phyloP scores from a whole-genome alignment of 2,888 invertebrate genomes.

The Drosophila rubida region DNA sequence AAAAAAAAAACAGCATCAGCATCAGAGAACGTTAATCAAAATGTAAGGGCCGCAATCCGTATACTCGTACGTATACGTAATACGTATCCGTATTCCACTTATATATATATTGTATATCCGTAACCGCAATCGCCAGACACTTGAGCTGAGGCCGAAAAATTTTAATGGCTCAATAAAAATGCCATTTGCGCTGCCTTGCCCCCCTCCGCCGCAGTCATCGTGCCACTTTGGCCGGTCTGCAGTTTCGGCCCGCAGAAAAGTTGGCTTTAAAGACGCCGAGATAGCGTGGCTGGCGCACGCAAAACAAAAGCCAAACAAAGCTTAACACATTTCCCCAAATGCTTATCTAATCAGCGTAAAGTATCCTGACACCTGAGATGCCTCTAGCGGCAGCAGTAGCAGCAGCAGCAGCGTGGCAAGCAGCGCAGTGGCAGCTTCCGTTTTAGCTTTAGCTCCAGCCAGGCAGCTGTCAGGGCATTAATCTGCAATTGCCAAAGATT shows the following conservation, averaged over 20 bases:
- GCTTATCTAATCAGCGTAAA: conserved; percentile 83
- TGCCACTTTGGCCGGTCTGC: conserved; percentile 25
- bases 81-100: conserved; percentile 9
- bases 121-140: conserved; percentile 58
- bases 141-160: conserved; percentile 72
- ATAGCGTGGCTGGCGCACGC: neutral
- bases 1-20: conserved; percentile 47
- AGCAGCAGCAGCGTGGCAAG: neutral
- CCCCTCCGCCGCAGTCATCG: neutral
- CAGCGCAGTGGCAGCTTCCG: conserved; percentile 27
- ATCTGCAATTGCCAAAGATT: conserved; percentile 84
- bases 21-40: conserved; percentile 83
- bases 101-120: conserved; percentile 20
- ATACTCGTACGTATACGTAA: conserved; percentile 12
- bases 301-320: conserved; percentile 79
- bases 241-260: conserved; percentile 61
- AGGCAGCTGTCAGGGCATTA: conserved; percentile 81
- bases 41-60: conserved; percentile 61
- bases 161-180: conserved; percentile 85
- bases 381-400: conserved; percentile 33
- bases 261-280: conserved; percentile 64
- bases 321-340: conserved; percentile 80
- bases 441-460: conserved; percentile 31
- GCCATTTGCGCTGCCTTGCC: conserved; percentile 81
- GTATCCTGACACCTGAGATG: conserved; percentile 84